phyloP scores from a whole-genome alignment of 2,888 invertebrate genomes.

The Drosophila basisetae region DNA sequence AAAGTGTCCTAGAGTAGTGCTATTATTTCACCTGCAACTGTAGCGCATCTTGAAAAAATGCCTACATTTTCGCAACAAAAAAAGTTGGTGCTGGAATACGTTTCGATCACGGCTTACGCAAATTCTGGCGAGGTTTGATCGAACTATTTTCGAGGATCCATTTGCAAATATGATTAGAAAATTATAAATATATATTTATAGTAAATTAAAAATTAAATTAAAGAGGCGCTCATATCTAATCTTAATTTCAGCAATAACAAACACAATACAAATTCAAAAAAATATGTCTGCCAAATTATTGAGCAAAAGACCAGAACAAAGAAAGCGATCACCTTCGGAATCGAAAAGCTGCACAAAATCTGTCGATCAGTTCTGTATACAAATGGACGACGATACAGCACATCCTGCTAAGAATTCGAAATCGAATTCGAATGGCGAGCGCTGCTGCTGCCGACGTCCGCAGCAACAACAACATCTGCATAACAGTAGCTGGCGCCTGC shows the following conservation, averaged over 20 bases:
- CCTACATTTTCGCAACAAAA: background rate
- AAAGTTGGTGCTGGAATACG: background rate
- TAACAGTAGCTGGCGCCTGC: slow-evolving; percentile 7
- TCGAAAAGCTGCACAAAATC: background rate
- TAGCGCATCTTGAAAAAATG: background rate
- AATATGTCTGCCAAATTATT: background rate
- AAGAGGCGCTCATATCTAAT: background rate
- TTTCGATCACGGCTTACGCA: background rate
- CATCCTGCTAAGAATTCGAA: background rate
- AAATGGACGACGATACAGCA: background rate
- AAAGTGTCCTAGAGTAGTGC: background rate
- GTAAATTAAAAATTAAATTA: background rate
- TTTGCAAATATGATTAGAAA: background rate
- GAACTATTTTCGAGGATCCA: background rate
- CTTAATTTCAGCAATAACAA: background rate
- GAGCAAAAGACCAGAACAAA: background rate
- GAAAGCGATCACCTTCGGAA: background rate
- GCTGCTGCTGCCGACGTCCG: slow-evolving; percentile 13
- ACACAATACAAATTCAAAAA: background rate
- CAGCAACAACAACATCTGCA: slow-evolving; percentile 2
- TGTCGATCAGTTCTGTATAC: background rate
- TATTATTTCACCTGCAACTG: background rate
- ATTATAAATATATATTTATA: background rate
- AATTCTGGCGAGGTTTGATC: background rate
- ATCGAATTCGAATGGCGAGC: background rate